A percentile compares a stretch with the other conserved stretches of the same genome.
Evolutionary conservation across 2,113 vertebrate species (phyloP).

Genomic region (Syrmaticus mikado): DNA sequence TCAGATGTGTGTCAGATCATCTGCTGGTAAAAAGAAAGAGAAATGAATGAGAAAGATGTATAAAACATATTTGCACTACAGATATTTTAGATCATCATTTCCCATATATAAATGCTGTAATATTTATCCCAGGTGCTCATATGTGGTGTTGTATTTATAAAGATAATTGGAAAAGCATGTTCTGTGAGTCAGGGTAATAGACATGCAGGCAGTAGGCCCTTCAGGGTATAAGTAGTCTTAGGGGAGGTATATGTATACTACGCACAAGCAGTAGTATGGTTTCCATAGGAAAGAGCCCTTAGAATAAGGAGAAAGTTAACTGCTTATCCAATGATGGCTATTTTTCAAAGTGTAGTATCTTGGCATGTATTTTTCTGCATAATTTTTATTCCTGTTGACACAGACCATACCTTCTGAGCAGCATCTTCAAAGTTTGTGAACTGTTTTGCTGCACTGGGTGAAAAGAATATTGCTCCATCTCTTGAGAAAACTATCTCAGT

Average conservation of each 20-base stretch:
- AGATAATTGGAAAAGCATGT: constrained; percentile 69
- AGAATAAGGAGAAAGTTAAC: constrained; percentile 5
- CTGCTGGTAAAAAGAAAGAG: constrained; percentile 23
- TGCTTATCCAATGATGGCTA: neutral
- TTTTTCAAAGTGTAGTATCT: constrained; percentile 15
- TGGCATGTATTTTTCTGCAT: constrained; percentile 33
- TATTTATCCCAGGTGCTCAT: constrained; percentile 58
- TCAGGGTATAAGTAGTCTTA: constrained; percentile 49
- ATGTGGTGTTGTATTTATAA: constrained; percentile 54
- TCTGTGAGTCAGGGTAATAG: constrained; percentile 47
- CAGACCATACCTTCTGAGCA: neutral
- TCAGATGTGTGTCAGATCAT: constrained; percentile 1
- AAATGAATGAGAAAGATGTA: constrained; percentile 15
- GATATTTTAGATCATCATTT: constrained; percentile 44
- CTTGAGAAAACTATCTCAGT: neutral
- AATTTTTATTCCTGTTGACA: constrained; percentile 11
- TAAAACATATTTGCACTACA: constrained; percentile 40
- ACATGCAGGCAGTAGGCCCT: constrained; percentile 21
- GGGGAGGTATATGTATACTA: constrained; percentile 29
- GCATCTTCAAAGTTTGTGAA: neutral
- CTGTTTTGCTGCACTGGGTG: neutral
- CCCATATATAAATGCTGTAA: constrained; percentile 33
- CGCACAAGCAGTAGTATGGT: constrained; percentile 1
- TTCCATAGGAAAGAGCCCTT: constrained; percentile 44
- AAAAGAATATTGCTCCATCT: neutral